A percentile compares a stretch with the other conserved stretches of the same genome.
Evolutionary conservation across 2,113 vertebrate genomes (phyloP).

Genomic region (Aegithalos caudatus): DNA sequence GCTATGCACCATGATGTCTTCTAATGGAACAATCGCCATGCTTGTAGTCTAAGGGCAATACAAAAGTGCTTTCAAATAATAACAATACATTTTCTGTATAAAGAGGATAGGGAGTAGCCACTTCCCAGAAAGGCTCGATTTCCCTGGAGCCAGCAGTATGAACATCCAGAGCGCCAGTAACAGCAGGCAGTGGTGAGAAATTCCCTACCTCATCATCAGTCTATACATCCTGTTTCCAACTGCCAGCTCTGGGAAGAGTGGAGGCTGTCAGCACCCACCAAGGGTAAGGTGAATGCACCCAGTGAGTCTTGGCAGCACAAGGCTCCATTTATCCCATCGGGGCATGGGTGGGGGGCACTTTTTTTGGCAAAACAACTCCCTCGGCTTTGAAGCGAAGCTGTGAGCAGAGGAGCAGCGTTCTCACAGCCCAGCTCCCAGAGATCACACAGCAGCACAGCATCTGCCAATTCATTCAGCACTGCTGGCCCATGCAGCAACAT

Average conservation of each 20-base stretch:
- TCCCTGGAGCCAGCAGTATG: slow-evolving; percentile 49
- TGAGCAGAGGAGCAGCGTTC: background rate
- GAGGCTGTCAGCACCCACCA: background rate
- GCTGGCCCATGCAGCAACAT: slow-evolving; percentile 41
- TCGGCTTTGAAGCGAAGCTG: background rate
- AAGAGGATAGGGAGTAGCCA: slow-evolving; percentile 68
- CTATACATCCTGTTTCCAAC: background rate
- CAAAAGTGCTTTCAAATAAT: slow-evolving; percentile 71
- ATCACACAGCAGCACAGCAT: background rate
- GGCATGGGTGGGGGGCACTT: background rate
- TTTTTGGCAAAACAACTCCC: background rate
- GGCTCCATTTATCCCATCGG: background rate
- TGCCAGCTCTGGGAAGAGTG: background rate
- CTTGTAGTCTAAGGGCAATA: slow-evolving; percentile 66
- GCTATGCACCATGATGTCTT: slow-evolving; percentile 69
- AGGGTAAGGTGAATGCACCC: background rate
- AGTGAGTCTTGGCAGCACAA: rapidly evolving
- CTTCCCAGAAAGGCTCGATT: slow-evolving; percentile 67
- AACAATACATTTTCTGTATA: slow-evolving; percentile 70
- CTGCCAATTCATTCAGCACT: slow-evolving; percentile 56
- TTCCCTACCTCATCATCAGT: slow-evolving; percentile 21
- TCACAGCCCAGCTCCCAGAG: background rate
- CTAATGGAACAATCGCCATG: slow-evolving; percentile 53
- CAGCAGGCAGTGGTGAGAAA: slow-evolving; percentile 46
- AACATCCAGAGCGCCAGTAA: slow-evolving; percentile 36